Percentiles rank a stretch among this genome's conserved stretches.
Conservation (phyloP, 2,888 invertebrate genomes). For the Eupithecia insigniata region DNA sequence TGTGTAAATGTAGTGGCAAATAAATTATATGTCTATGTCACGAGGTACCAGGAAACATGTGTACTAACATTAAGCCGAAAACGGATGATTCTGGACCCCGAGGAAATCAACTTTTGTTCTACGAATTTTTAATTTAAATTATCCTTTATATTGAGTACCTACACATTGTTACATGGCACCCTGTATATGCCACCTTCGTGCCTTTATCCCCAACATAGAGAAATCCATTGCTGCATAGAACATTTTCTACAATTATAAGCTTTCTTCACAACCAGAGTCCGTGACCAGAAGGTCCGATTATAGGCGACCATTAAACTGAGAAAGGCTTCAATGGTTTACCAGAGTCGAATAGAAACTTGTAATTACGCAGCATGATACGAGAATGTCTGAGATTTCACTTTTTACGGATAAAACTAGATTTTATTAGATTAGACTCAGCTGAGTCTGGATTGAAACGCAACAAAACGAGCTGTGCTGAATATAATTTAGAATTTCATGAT, state of each 20-base stretch:
- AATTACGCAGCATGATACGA: conserved; percentile 11
- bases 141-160: too few species aligned
- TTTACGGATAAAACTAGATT: not conserved
- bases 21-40: too few species aligned
- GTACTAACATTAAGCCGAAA: too few species aligned
- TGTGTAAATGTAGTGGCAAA: too few species aligned
- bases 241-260: conserved; percentile 8
- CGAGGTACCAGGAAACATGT: too few species aligned
- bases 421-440: not conserved
- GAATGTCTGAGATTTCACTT: not conserved
- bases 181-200: too few species aligned
- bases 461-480: not conserved
- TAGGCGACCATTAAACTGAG: not conserved
- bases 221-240: not conserved
- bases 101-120: too few species aligned
- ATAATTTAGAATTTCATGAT: not conserved
- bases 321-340: conserved; percentile 1
- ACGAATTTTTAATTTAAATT: too few species aligned
- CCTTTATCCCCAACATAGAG: not conserved
- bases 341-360: not conserved
- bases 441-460: not conserved
- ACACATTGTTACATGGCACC: too few species aligned
- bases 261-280: conserved; percentile 17
- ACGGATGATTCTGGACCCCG: too few species aligned
- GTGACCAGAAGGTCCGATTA: conserved; percentile 11